A percentile compares a stretch with the other conserved stretches of the same genome.
Evolutionary conservation across 1,140 invertebrate species (phyloP).

Genomic region (Calliphora vicina): DNA sequence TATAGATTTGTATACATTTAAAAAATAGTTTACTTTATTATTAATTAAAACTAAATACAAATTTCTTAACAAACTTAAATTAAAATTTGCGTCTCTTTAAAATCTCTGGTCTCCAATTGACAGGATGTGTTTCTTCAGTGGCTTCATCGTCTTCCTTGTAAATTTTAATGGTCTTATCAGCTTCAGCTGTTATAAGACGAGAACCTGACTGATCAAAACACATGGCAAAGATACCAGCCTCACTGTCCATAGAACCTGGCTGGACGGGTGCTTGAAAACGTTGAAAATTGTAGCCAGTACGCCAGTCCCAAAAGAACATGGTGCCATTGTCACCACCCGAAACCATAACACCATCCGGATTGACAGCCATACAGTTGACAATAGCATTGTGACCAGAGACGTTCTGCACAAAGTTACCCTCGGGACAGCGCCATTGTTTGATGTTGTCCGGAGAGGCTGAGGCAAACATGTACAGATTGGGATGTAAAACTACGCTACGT

Average conservation of each 20-base stretch:
- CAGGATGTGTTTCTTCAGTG: conserved; percentile 94
- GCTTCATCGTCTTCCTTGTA: conserved; percentile 98
- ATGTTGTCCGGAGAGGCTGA: conserved; percentile 98
- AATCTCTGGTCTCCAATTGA: conserved; percentile 97
- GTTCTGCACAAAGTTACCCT: conserved; percentile 98
- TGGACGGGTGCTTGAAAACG: conserved; percentile 89
- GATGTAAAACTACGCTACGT: conserved; percentile 89
- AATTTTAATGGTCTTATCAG: conserved; percentile 99
- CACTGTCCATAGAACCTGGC: conserved; percentile 99
- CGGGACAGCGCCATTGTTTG: conserved; percentile 99
- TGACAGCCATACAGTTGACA: conserved; percentile 94
- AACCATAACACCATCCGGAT: conserved; percentile 93
- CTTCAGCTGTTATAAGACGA: conserved; percentile 94
- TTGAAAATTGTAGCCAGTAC: conserved; percentile 98
- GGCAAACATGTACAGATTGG: conserved; percentile 93
- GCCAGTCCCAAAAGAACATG: conserved; percentile 98
- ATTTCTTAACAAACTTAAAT: conserved; percentile 58
- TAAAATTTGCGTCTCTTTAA: conserved; percentile 88
- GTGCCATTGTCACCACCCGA: conserved; percentile 99
- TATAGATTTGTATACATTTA: no score
- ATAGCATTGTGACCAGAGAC: conserved; percentile 97
- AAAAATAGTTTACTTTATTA: no score
- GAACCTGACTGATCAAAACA: conserved; percentile 93
- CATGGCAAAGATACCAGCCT: conserved; percentile 96
- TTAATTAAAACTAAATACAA: no score